These are phyloP conservation scores for Pollenia angustigena DNA, from an alignment of 2,888 invertebrate species.

Conservation along the genomic window DNA sequence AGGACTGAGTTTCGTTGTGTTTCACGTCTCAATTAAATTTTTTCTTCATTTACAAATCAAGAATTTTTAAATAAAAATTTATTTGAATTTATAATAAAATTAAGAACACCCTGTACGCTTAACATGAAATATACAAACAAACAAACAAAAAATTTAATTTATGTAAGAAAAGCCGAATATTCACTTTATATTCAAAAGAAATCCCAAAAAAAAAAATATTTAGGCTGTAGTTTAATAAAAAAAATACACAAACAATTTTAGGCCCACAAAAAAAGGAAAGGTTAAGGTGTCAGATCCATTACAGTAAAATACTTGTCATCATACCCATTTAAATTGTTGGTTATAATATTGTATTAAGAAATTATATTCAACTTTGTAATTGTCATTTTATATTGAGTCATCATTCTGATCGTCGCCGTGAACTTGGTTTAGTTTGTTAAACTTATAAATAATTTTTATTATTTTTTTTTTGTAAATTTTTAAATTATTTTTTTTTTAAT, in stretches of 20 bases:
- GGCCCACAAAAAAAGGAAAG: neutral
- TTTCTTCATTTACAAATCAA: no score
- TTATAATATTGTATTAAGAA: neutral
- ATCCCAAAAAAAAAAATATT: neutral
- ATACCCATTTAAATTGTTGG: neutral
- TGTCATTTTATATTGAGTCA: slow-evolving; percentile 4
- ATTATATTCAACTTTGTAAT: neutral
- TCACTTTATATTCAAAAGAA: slow-evolving; percentile 3
- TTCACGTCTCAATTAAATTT: no score
- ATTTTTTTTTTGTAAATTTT: neutral
- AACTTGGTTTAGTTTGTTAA: slow-evolving; percentile 45
- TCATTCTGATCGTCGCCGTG: neutral
- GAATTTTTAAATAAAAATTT: no score
- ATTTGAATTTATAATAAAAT: no score
- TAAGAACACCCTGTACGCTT: no score
- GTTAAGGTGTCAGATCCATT: slow-evolving; percentile 41
- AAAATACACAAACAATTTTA: neutral
- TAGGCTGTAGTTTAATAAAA: neutral
- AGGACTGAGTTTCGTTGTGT: no score
- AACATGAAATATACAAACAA: neutral
- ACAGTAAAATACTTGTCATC: neutral
- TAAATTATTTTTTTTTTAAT: neutral
- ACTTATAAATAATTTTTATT: slow-evolving; percentile 3
- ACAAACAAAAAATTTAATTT: neutral
- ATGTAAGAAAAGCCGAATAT: slow-evolving; percentile 22